phyloP scores from a whole-genome alignment of 2,113 vertebrate genomes.

The Hystrix brachyura region DNA sequence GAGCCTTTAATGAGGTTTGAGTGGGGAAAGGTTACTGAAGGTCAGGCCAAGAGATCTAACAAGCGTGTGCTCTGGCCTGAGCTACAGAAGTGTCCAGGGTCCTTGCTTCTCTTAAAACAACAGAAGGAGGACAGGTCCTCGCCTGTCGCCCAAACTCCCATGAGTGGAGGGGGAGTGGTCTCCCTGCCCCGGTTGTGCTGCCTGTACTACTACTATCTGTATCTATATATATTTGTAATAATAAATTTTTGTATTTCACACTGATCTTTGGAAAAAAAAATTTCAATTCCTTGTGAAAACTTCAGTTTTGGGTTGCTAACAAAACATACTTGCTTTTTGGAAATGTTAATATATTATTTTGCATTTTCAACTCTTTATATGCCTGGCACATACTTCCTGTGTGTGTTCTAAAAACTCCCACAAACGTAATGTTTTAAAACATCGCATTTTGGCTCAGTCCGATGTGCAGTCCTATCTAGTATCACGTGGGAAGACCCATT shows the following conservation, averaged over 20 bases:
- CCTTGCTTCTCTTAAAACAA: background rate
- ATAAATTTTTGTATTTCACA: background rate
- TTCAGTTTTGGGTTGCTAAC: background rate
- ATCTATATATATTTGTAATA: background rate
- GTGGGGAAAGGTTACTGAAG: background rate
- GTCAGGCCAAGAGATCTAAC: background rate
- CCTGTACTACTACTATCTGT: background rate
- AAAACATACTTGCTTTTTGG: background rate
- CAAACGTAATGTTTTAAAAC: background rate
- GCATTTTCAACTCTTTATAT: constrained; percentile 2
- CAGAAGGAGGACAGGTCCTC: background rate
- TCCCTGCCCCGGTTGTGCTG: background rate
- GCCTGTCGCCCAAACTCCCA: background rate
- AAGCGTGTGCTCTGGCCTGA: background rate
- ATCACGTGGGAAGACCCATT: background rate
- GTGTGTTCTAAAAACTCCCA: background rate
- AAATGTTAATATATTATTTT: constrained; percentile 10
- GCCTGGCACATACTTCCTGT: background rate
- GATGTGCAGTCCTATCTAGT: background rate
- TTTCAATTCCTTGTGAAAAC: background rate
- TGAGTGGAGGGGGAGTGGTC: background rate
- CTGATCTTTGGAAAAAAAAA: background rate
- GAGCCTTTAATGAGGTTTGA: background rate
- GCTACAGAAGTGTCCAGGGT: background rate
- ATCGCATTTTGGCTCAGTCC: background rate